These are phyloP conservation scores for Globia sparganii DNA, from an alignment of 2,888 invertebrate species.

Conservation along the genomic window DNA sequence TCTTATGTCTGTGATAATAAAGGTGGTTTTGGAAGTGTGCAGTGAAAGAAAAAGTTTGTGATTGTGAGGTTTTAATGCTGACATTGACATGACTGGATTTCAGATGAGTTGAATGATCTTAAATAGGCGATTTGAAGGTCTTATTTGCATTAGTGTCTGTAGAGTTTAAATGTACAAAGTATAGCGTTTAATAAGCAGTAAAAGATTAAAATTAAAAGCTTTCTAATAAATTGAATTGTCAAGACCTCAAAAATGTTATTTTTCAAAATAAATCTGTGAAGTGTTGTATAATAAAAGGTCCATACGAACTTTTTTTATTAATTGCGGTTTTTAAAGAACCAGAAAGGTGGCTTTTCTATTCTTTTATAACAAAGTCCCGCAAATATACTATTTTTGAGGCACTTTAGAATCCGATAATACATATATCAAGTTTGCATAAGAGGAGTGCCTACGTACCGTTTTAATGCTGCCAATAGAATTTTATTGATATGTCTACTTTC, in stretches of 20 bases:
- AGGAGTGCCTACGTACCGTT: slow-evolving; percentile 5
- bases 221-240: background rate
- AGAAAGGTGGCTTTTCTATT: background rate
- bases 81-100: slow-evolving; percentile 53
- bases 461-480: slow-evolving; percentile 30
- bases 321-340: background rate
- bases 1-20: slow-evolving; percentile 23
- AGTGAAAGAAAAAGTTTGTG: slow-evolving; percentile 35
- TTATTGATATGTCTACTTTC: slow-evolving; percentile 53
- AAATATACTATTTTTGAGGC: background rate
- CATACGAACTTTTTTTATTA: background rate
- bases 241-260: background rate
- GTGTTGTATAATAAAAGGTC: background rate
- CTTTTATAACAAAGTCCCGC: background rate
- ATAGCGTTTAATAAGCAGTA: background rate
- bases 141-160: slow-evolving; percentile 19
- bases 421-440: slow-evolving; percentile 27
- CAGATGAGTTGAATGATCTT: slow-evolving; percentile 38
- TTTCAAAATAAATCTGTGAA: background rate
- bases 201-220: background rate
- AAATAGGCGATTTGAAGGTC: slow-evolving; percentile 10
- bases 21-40: slow-evolving; percentile 22
- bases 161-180: slow-evolving; percentile 3
- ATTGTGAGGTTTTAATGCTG: slow-evolving; percentile 40
- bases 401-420: background rate